Percentiles rank a stretch among this genome's conserved stretches.
Evolutionary conservation across 2,113 vertebrate genomes (phyloP).

Genomic region (Eonycteris spelaea): DNA sequence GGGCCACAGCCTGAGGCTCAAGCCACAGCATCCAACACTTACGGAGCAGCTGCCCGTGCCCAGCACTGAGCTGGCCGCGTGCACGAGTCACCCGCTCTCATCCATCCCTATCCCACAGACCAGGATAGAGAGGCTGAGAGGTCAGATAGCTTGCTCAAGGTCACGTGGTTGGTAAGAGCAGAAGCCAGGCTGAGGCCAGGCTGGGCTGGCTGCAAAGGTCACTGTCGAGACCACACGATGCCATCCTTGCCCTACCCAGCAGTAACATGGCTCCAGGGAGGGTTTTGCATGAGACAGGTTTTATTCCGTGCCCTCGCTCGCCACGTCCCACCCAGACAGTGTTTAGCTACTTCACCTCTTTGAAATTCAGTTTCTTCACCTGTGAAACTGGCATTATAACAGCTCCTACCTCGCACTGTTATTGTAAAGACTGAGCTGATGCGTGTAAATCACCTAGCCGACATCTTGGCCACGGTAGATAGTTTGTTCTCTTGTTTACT

Average conservation of each 20-base stretch:
- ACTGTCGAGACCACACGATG: not conserved
- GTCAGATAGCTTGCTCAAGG: not conserved
- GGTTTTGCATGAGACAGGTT: not conserved
- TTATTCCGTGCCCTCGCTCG: not conserved
- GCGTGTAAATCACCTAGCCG: not conserved
- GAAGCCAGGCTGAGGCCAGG: not conserved
- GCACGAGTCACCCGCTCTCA: no score
- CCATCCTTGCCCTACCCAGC: not conserved
- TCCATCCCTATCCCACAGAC: accelerated
- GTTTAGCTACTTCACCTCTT: not conserved
- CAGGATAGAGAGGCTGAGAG: not conserved
- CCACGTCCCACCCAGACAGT: not conserved
- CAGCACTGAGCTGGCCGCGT: accelerated
- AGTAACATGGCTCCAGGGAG: not conserved
- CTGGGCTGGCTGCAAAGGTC: not conserved
- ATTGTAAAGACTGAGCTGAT: not conserved
- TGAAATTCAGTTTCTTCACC: not conserved
- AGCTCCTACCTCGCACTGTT: not conserved
- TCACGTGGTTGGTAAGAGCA: not conserved
- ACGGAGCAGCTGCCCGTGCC: accelerated
- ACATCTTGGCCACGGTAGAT: not conserved
- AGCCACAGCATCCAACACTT: not conserved
- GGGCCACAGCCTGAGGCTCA: not conserved
- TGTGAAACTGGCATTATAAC: not conserved
- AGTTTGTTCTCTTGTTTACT: not conserved